Base-by-base conservation (phyloP, 2,888 invertebrate species). In the Eubasilissa splendida region DNA sequence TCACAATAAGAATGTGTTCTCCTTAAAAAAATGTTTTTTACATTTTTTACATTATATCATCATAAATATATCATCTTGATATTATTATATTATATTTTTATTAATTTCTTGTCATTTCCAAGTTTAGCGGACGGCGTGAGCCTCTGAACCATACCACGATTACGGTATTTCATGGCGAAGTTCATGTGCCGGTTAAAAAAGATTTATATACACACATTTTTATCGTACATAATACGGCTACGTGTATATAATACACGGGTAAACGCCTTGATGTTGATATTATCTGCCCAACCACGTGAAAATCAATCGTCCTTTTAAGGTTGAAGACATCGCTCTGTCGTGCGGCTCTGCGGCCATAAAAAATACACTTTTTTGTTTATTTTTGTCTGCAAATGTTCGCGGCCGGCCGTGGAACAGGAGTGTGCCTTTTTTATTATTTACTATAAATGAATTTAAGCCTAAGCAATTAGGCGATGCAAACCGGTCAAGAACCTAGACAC, bases 271-370 rank as follows among this genome's bases (percentile, higher is more conserved):
- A 56, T 33, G 56, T 54, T 14, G 71, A 78, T 77, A 68, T 33
- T 70, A 70, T 60, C 71, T n/a, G 60, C 22, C 58, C 60, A 78
- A 12, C 71, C 77, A 78, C 31, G 71, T 53, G 77, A 78, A 78
- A 78, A 53, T 70, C 71, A 71, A 78, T 78, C 71, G 71, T 71
- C 77, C 77, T 60, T 59, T 31, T 68, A 60, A 68, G 70, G 70
- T 52, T 78, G 52, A 33, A 53, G 68, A 66, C 77, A 58, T 8
- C 58, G 58, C 14, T 31, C 11, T 3, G 77, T 77, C 70, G 60
- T 60, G 63, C 53, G 78, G 78, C 63, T 60, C 52, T 33, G 78
- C 73, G 53, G 42, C 56, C 73, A 60, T 54, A 63, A 54, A 73
- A 60, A 60, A 68, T 14, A 53, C 12, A 22, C 58, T 76, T 66